phyloP scores from a whole-genome alignment of 2,113 vertebrate genomes.

The Atrichornis clamosus region DNA sequence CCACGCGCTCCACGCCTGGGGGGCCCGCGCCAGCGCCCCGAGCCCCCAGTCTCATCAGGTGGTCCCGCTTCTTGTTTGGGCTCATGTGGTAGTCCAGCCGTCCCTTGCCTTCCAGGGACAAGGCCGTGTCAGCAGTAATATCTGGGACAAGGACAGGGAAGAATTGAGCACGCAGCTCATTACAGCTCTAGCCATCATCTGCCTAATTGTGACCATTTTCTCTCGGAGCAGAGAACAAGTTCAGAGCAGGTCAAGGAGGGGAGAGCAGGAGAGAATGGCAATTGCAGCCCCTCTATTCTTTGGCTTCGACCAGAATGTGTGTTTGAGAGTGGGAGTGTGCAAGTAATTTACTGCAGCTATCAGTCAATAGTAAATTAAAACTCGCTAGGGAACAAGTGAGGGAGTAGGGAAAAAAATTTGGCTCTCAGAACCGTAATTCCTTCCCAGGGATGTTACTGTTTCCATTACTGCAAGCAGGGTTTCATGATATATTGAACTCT shows the following conservation, averaged over 20 bases:
- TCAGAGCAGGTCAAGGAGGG: not conserved
- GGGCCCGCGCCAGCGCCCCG: constrained; percentile 23
- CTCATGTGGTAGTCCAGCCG: constrained; percentile 89
- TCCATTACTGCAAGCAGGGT: constrained; percentile 45
- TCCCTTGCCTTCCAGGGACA: constrained; percentile 89
- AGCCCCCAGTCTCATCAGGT: constrained; percentile 72
- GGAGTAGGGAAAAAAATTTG: constrained; percentile 49
- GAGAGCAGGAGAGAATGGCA: not conserved
- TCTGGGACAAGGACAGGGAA: constrained; percentile 67
- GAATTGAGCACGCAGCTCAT: rapidly evolving
- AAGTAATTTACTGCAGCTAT: constrained; percentile 54
- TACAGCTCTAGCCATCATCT: not conserved
- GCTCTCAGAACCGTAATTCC: constrained; percentile 38
- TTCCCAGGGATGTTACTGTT: constrained; percentile 64
- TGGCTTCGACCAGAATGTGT: constrained; percentile 16
- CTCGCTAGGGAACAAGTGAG: constrained; percentile 35
- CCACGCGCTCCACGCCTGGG: constrained; percentile 70
- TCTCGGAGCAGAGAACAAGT: not conserved
- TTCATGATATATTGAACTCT: constrained; percentile 56
- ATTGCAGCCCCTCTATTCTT: not conserved
- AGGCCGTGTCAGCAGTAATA: constrained; percentile 86
- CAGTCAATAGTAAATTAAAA: constrained; percentile 63
- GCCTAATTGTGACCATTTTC: not conserved
- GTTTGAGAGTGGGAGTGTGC: constrained; percentile 49
- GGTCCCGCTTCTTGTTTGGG: constrained; percentile 84